These are phyloP conservation scores for Melieria omissa DNA, from an alignment of 2,888 invertebrate species.

Conservation along the genomic window DNA sequence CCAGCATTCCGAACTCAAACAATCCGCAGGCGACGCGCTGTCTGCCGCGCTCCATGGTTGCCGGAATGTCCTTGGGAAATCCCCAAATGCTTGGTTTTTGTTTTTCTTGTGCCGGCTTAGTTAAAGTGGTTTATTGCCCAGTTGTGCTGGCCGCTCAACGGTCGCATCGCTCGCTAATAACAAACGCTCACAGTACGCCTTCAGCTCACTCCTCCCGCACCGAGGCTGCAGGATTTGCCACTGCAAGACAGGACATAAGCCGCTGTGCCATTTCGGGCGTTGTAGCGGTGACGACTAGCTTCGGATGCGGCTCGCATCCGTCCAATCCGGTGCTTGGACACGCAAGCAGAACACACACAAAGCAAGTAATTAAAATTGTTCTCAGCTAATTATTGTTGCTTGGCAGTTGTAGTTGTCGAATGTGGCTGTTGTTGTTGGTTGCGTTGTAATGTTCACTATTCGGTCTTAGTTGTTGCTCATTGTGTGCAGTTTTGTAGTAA, in stretches of 20 bases:
- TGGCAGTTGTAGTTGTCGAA: neutral
- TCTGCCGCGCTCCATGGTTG: slow-evolving; percentile 14
- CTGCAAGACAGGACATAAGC: too few species aligned
- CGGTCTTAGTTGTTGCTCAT: too few species aligned
- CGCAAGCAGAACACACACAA: neutral
- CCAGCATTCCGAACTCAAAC: slow-evolving; percentile 13
- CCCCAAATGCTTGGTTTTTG: slow-evolving; percentile 14
- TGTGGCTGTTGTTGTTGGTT: slow-evolving; percentile 1
- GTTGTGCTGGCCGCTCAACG: slow-evolving; percentile 12
- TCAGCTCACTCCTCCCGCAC: slow-evolving; percentile 54
- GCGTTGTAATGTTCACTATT: neutral
- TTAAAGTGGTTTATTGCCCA: neutral
- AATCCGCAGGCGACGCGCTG: slow-evolving; percentile 16
- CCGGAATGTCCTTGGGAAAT: slow-evolving; percentile 27
- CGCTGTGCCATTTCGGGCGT: too few species aligned
- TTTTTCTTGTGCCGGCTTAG: too few species aligned
- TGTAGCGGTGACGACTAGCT: too few species aligned
- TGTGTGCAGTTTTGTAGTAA: neutral
- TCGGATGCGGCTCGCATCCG: too few species aligned
- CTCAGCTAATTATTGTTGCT: slow-evolving; percentile 24
- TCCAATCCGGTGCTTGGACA: too few species aligned
- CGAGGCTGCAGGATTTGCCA: slow-evolving; percentile 19
- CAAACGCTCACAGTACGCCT: slow-evolving; percentile 56
- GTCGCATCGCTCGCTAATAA: slow-evolving; percentile 47
- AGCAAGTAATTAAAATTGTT: slow-evolving; percentile 26